These are phyloP conservation scores for Blastomussa wellsi DNA, from an alignment of 92 coral and sea anemone species.

Conservation along the genomic window DNA sequence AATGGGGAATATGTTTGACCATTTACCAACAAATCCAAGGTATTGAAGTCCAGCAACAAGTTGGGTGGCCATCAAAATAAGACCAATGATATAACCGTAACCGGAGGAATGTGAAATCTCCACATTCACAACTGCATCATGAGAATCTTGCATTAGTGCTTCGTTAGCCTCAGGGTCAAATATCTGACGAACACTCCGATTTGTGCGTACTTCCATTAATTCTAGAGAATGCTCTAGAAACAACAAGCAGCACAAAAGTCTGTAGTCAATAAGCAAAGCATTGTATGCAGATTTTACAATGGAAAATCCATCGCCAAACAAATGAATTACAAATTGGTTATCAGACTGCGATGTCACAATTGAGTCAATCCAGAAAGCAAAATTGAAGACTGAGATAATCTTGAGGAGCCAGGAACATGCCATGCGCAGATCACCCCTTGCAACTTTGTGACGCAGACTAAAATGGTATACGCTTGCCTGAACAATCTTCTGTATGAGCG, in stretches of 20 bases:
- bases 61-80: conserved; percentile 61
- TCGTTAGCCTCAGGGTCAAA: conserved; percentile 47
- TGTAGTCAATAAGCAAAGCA: conserved; percentile 80
- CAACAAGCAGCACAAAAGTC: conserved; percentile 81
- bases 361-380: conserved; percentile 86
- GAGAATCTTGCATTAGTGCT: conserved; percentile 7
- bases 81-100: conserved; percentile 75
- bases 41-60: conserved; percentile 81
- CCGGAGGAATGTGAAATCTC: conserved; percentile 72
- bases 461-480: conserved; percentile 81
- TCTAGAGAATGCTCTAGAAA: conserved; percentile 89
- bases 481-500: conserved; percentile 67
- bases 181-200: conserved; percentile 21
- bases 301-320: conserved; percentile 78
- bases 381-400: conserved; percentile 73
- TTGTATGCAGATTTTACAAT: conserved; percentile 81
- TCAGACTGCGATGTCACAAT: conserved; percentile 62
- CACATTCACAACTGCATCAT: conserved; percentile 45
- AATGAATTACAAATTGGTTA: conserved; percentile 57
- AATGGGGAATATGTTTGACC: conserved; percentile 84
- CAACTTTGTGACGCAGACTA: conserved; percentile 83
- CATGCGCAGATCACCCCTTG: conserved; percentile 64
- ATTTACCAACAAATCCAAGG: conserved; percentile 67
- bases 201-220: conserved; percentile 64
- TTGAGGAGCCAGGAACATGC: conserved; percentile 82